Conservation (phyloP, 2,113 vertebrate species). For the Cebidichthys violaceus region DNA sequence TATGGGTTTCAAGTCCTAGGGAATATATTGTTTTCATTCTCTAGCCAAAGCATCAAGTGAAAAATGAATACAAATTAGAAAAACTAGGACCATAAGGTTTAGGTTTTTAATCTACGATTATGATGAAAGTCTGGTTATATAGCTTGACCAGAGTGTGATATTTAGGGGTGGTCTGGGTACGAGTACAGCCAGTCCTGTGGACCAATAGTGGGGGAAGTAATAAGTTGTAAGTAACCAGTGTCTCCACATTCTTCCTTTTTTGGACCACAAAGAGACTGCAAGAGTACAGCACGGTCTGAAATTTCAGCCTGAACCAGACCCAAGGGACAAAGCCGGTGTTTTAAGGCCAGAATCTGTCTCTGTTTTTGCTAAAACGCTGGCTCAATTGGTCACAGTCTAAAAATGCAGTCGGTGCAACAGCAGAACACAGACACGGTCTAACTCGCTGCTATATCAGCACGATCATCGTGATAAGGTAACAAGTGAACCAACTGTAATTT, state of each 20-base stretch:
- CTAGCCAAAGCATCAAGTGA: not conserved
- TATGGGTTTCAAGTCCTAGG: not conserved
- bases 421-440: not conserved
- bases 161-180: not conserved
- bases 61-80: not conserved
- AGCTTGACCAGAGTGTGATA: not conserved
- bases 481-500: not conserved
- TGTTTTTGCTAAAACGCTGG: not conserved
- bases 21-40: not conserved
- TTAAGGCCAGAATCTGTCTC: constrained; percentile 1
- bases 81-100: not conserved
- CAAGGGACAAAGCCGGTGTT: not conserved
- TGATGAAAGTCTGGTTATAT: not conserved
- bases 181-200: not conserved
- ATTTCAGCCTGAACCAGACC: constrained; percentile 15
- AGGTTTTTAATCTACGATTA: not conserved
- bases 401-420: not conserved
- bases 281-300: constrained; percentile 2
- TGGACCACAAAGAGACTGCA: not conserved
- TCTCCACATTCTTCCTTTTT: not conserved
- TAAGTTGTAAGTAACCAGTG: not conserved
- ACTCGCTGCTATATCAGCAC: not conserved
- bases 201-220: not conserved
- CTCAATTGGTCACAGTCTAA: not conserved
- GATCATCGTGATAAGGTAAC: not conserved